Conservation (phyloP, 1,140 invertebrate species). For the Panagrolaimus sp. region DNA sequence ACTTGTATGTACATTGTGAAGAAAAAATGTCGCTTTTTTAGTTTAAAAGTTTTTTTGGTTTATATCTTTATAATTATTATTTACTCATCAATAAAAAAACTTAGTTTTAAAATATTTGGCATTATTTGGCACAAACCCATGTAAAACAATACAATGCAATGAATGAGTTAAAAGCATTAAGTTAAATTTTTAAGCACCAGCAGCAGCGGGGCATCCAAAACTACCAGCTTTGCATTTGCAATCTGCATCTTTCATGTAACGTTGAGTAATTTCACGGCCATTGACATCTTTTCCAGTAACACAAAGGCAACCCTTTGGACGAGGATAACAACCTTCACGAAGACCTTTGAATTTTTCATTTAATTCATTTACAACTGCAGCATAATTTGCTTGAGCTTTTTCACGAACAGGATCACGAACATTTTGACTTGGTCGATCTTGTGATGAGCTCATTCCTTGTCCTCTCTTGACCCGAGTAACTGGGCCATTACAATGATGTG, state of each 20-base stretch:
- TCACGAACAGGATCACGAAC: constrained; percentile 45
- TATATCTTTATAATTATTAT: too few species aligned
- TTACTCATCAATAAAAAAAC: too few species aligned
- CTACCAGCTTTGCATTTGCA: constrained; percentile 39
- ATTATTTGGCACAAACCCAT: not conserved
- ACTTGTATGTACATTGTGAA: constrained; percentile 15
- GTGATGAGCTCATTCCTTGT: not conserved
- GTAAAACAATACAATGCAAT: not conserved
- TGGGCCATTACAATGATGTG: constrained; percentile 29
- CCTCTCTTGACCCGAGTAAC: not conserved
- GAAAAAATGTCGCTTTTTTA: constrained; percentile 1
- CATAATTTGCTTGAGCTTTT: constrained; percentile 43
- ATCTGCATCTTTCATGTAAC: constrained; percentile 43
- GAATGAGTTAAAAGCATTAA: constrained; percentile 7
- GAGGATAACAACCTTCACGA: constrained; percentile 39
- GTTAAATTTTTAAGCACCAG: constrained; percentile 28
- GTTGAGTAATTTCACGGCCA: constrained; percentile 47
- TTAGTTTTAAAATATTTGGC: too few species aligned
- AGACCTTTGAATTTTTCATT: constrained; percentile 42
- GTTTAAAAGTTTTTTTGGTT: not conserved
- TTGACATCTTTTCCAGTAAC: constrained; percentile 40
- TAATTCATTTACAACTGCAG: constrained; percentile 42
- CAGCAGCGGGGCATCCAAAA: constrained; percentile 34
- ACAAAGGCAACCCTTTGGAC: constrained; percentile 46
- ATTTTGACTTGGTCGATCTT: constrained; percentile 28